Percentiles rank a stretch among this genome's conserved stretches.
Conservation (phyloP, 1,140 invertebrate genomes). For the Neodiprion lecontei region DNA sequence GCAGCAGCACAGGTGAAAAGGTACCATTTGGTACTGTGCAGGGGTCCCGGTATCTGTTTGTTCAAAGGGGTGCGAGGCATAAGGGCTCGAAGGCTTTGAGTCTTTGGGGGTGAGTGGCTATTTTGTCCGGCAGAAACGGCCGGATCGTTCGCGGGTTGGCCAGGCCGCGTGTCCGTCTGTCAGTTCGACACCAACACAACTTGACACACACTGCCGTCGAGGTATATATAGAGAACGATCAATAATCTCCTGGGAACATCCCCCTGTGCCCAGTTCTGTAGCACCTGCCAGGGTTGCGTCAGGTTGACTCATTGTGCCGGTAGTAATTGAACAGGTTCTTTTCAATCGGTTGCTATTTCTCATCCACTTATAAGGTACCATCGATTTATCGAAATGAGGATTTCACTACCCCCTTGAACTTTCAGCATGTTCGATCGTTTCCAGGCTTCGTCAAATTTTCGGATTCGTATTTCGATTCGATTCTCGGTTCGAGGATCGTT, state of each 20-base stretch:
- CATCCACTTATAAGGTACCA: no score
- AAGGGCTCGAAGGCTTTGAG: neutral
- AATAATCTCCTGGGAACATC: constrained; percentile 59
- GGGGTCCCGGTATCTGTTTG: neutral
- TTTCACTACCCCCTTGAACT: no score
- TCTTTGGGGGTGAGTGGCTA: neutral
- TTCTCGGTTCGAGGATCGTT: neutral
- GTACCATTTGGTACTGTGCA: no score
- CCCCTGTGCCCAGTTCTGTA: constrained; percentile 36
- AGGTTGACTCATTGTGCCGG: neutral
- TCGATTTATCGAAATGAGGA: no score
- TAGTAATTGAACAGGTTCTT: neutral
- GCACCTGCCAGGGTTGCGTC: constrained; percentile 1
- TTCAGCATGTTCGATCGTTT: no score
- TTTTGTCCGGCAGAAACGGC: constrained; percentile 1
- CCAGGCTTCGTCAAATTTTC: no score
- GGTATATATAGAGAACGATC: constrained; percentile 50
- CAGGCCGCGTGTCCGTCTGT: constrained; percentile 30
- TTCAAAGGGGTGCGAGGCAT: neutral
- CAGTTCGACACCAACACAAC: constrained; percentile 6
- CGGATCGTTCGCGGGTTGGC: neutral
- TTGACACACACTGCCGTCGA: constrained; percentile 28
- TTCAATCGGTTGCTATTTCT: neutral
- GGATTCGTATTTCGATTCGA: neutral
- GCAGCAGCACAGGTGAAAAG: no score